Evolutionary conservation across 2,113 vertebrate species (phyloP), one percentile per base, ranked within the genome.

Genomic region (Cardinalis cardinalis): DNA sequence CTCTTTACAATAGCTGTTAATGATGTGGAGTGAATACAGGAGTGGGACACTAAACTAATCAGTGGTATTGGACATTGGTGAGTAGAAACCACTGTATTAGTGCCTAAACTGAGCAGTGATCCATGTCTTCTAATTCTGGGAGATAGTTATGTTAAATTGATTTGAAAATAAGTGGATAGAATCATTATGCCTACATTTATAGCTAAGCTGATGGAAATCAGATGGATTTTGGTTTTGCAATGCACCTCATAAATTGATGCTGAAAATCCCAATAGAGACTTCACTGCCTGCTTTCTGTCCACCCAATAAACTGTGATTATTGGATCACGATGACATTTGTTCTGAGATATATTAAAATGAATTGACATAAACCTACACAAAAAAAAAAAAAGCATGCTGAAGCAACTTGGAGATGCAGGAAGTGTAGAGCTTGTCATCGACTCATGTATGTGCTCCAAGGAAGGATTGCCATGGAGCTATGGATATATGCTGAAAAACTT

Each of bases 101-200:
- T 81, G 77, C 84, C 93, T 92, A 94, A 89, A 94, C 75, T 86
- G 88, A 77, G 71, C 85, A 93, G 90, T 92, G 92, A 95, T 94
- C 92, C 90, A 88, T 87, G 41, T 87, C 84, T 94, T 63, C 94
- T 95, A 78, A 95, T 95, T 95, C 80, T 84, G 34, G 58, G 80
- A 95, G 70, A 84, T 90, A 88, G 84, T 92, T 94, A 88, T 73
- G 84, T 75, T 92, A 93, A 92, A 94, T 90, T 94, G 92, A 96
- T 96, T 90, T 87, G 88, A 94, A 93, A 95, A 94, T 95, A 94
- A 96, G 69, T 93, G 86, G 93, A 95, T 77, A 75, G 88, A 90
- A 90, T 92, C 86, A 72, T 94, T 94, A 94, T 87, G 80, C 64
- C 51, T 70, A 58, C 86, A 82, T 90, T 95, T 92, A 96, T 84